A percentile compares a stretch with the other conserved stretches of the same genome.
These are phyloP conservation scores for Trissolcus brochymenae DNA, from an alignment of 2,888 invertebrate species.

Conservation along the genomic window DNA sequence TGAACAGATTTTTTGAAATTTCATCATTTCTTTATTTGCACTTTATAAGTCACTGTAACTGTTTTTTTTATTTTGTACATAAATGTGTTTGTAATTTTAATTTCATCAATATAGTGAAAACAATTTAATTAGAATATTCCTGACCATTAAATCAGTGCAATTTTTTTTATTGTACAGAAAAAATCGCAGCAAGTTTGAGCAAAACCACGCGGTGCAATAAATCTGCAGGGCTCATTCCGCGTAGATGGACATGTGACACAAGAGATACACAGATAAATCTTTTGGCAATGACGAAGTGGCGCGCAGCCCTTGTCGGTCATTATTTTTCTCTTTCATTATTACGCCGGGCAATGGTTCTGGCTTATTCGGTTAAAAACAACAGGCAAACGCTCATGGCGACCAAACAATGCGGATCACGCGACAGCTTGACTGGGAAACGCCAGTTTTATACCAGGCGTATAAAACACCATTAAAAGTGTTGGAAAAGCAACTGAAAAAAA, in stretches of 20 bases:
- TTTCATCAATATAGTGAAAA: too few relatives aligned
- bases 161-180: too few relatives aligned
- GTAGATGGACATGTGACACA: constrained; percentile 51
- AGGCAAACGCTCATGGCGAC: constrained; percentile 52
- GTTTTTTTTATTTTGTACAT: too few relatives aligned
- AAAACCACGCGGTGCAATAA: constrained; percentile 36
- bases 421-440: constrained; percentile 66
- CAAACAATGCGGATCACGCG: constrained; percentile 70
- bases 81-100: too few relatives aligned
- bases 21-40: too few relatives aligned
- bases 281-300: constrained; percentile 52
- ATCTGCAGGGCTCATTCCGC: constrained; percentile 37
- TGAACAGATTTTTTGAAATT: too few relatives aligned
- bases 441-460: constrained; percentile 52
- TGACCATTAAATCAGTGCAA: background rate
- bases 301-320: constrained; percentile 29
- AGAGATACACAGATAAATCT: constrained; percentile 47
- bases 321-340: constrained; percentile 43
- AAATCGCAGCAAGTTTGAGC: constrained; percentile 13
- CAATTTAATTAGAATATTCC: too few relatives aligned
- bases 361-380: constrained; percentile 5
- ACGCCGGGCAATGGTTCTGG: too few relatives aligned
- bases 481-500: constrained; percentile 51
- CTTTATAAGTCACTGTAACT: too few relatives aligned
- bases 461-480: constrained; percentile 50